These are phyloP conservation scores for Amaurobius ferox DNA, from an alignment of 2,888 invertebrate species.

Conservation along the genomic window DNA sequence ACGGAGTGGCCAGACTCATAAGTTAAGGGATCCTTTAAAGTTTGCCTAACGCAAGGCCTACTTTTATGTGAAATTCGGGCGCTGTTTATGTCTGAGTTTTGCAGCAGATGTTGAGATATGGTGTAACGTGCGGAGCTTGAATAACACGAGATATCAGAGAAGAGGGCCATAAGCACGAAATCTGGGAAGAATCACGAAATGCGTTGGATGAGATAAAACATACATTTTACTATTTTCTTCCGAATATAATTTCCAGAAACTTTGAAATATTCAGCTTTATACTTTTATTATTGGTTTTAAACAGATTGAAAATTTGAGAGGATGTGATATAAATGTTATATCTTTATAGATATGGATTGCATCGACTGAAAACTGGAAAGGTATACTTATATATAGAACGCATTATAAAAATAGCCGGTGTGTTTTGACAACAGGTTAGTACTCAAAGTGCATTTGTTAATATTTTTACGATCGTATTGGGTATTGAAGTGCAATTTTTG, in stretches of 20 bases:
- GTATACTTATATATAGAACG: too few relatives aligned
- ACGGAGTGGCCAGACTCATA: neutral
- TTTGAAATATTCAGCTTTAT: neutral
- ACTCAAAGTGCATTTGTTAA: too few relatives aligned
- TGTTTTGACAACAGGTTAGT: too few relatives aligned
- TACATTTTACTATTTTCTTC: neutral
- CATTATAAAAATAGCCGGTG: too few relatives aligned
- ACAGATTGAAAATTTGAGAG: too few relatives aligned
- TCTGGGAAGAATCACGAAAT: neutral
- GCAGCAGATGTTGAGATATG: slow-evolving; percentile 8
- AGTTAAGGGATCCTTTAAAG: neutral
- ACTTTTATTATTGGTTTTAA: too few relatives aligned
- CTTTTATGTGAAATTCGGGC: neutral
- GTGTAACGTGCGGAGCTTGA: neutral
- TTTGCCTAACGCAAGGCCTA: neutral
- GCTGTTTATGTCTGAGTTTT: slow-evolving; percentile 2
- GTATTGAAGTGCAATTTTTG: too few relatives aligned
- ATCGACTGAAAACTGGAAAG: too few relatives aligned
- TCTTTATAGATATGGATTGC: too few relatives aligned
- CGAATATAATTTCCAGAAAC: neutral
- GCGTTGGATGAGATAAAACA: neutral
- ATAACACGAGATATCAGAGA: neutral
- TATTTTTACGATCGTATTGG: too few relatives aligned
- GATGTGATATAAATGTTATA: too few relatives aligned
- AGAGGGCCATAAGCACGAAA: neutral